Evolutionary conservation across 2,113 vertebrate species (phyloP), one percentile per base, ranked within the genome.

Genomic region (Heliornis fulica): DNA sequence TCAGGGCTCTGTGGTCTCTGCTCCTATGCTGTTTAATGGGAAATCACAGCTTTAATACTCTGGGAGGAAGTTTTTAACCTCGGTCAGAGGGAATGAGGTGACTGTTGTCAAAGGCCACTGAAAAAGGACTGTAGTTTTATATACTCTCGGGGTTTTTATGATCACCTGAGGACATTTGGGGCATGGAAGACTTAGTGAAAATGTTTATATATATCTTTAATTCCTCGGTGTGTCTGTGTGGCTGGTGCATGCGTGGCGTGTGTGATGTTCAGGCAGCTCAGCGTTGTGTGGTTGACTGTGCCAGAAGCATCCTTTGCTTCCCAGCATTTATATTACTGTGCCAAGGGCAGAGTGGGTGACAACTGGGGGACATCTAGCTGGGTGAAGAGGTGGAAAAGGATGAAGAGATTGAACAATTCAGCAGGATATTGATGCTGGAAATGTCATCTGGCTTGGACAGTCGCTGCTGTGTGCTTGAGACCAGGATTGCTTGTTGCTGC

Each of bases 251-350:
- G 16, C 72, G 7, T 1, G 7, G 48, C 16, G 57, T 13, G 9
- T 14, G 53, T 1, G 75, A 48, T 12, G 13, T 13, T 71, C 4
- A 14, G 59, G 57, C 7, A 65, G 2, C 64, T 51, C 48, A 1
- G 36, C 4, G 48, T 68, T 0, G 0, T 1, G 28, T 75, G 53
- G 19, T 19, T 75, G 82, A 4, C 41, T 18, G 22, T 19, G 43
- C 82, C 50, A 5, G 32, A 53, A 83, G 32, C 63, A 65, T 59
- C 28, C 66, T 61, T 66, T 0, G 0, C 72, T 71, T 92, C 57
- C 79, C 29, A 9, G 0, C 4, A 2, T 23, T 41, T 15, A 0
- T 5, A 20, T 51, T 32, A 9, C 50, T 2, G 0, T 25, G 18
- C 50, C 53, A 25, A 36, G 60, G 63, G 16, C 68, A 23, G 25